These are phyloP conservation scores for Xanthia icteritia DNA, from an alignment of 2,888 invertebrate species.

Conservation along the genomic window DNA sequence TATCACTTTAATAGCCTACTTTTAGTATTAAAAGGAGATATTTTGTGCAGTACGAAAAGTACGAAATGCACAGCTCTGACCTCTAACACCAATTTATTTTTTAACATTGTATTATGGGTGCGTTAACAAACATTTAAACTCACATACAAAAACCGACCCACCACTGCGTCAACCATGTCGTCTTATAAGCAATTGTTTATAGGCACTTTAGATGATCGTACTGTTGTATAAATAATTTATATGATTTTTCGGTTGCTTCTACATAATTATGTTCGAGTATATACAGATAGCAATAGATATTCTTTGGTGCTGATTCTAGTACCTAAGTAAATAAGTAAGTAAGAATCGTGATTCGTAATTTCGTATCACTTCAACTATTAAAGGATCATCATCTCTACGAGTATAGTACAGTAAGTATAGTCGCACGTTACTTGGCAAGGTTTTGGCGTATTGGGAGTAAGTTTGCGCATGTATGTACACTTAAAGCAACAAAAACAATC, in stretches of 20 bases:
- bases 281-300: neutral
- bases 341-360: neutral
- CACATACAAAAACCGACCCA: too few relatives aligned
- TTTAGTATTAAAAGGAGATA: slow-evolving; percentile 16
- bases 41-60: neutral
- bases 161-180: too few relatives aligned
- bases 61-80: neutral
- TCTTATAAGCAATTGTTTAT: too few relatives aligned
- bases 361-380: neutral
- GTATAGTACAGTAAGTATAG: too few relatives aligned
- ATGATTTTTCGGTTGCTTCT: neutral
- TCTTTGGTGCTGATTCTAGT: neutral
- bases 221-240: neutral
- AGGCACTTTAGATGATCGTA: neutral
- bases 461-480: too few relatives aligned
- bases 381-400: neutral
- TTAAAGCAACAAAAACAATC: too few relatives aligned
- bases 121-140: too few relatives aligned
- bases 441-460: too few relatives aligned
- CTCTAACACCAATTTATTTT: neutral
- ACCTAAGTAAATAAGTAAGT: neutral
- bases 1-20: slow-evolving; percentile 42
- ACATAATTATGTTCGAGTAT: neutral
- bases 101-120: too few relatives aligned
- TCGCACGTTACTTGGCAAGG: too few relatives aligned